Percentiles rank a stretch among this genome's conserved stretches.
Conservation (phyloP, 2,113 vertebrate species). For the Apteryx owenii region DNA sequence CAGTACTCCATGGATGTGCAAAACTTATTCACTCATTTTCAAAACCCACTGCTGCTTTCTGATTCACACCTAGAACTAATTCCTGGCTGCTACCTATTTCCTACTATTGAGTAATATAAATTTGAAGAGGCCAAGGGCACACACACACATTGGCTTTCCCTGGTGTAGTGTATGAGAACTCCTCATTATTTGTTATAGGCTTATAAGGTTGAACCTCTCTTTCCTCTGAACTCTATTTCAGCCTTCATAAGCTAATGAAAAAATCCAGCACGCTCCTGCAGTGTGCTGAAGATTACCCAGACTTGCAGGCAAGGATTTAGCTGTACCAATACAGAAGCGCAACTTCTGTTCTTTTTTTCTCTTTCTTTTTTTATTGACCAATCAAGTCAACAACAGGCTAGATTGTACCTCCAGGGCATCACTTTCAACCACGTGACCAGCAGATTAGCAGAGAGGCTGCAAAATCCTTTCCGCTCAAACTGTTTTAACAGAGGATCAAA, state of each 20-base stretch:
- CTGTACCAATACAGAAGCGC: conserved; percentile 35
- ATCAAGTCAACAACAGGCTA: conserved; percentile 50
- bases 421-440: conserved; percentile 27
- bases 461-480: conserved; percentile 69
- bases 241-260: background rate
- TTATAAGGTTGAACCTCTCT: background rate
- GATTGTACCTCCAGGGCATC: conserved; percentile 50
- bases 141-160: background rate
- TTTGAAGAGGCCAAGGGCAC: background rate
- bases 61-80: conserved; percentile 56
- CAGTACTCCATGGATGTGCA: background rate
- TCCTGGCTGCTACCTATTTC: conserved; percentile 16
- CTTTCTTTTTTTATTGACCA: conserved; percentile 54
- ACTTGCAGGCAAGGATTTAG: conserved; percentile 53
- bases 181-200: background rate
- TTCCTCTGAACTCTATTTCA: conserved; percentile 19
- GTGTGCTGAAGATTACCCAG: conserved; percentile 49
- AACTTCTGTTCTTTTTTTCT: background rate
- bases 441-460: conserved; percentile 63
- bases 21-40: conserved; percentile 22
- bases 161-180: background rate
- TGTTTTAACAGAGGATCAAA: conserved; percentile 60
- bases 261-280: background rate
- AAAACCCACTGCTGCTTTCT: conserved; percentile 40
- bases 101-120: conserved; percentile 11